Evolutionary conservation across 2,797 vertebrate species (phyloP).

Genomic region (Chaunax sp.): DNA sequence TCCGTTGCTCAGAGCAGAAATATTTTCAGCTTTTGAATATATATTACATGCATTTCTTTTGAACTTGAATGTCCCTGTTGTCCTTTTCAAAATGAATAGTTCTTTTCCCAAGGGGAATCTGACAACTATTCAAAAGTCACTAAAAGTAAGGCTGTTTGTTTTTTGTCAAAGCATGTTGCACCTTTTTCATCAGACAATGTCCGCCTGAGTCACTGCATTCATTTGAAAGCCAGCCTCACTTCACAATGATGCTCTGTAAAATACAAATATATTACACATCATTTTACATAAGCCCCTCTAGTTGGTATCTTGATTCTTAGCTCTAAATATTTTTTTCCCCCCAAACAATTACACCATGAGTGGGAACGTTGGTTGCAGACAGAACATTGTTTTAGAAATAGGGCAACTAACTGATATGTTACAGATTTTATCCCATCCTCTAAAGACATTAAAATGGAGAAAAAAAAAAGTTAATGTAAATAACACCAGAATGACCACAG

Average conservation of each 20-base stretch:
- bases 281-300: constrained; percentile 51
- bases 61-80: constrained; percentile 19
- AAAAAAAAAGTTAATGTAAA: constrained; percentile 40
- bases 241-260: constrained; percentile 48
- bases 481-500: constrained; percentile 57
- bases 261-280: constrained; percentile 62
- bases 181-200: constrained; percentile 32
- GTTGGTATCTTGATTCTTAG: constrained; percentile 17
- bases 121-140: constrained; percentile 36
- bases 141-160: constrained; percentile 49
- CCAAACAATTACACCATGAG: constrained; percentile 35
- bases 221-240: constrained; percentile 37
- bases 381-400: constrained; percentile 32
- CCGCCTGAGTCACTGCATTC: constrained; percentile 47
- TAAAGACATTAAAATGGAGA: constrained; percentile 46
- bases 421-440: constrained; percentile 21
- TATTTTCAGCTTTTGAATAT: constrained; percentile 35
- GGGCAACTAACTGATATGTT: constrained; percentile 48
- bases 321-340: constrained; percentile 25
- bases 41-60: constrained; percentile 43
- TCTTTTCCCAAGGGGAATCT: constrained; percentile 13
- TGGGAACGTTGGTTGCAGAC: constrained; percentile 59
- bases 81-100: constrained; percentile 26
- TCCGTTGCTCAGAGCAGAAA: constrained; percentile 57
- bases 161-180: constrained; percentile 7